These are phyloP conservation scores for Marcusenius ussheri DNA, from an alignment of 2,113 vertebrate species.

Conservation along the genomic window DNA sequence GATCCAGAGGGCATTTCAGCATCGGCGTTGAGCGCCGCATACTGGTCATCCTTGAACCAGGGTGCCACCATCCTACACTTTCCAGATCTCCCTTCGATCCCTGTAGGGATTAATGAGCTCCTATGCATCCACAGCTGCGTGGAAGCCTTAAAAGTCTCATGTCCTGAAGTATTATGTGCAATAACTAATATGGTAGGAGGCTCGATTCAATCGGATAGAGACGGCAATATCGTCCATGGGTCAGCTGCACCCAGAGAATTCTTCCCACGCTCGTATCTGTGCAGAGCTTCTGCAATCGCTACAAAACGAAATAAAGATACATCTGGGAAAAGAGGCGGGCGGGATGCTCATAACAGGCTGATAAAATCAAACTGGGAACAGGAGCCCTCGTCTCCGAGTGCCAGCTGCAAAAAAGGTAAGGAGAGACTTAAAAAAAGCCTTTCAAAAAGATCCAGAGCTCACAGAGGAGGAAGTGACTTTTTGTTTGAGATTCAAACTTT, in stretches of 20 bases:
- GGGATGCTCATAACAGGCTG: not conserved
- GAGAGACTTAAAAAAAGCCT: not conserved
- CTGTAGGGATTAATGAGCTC: not conserved
- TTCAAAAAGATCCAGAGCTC: not conserved
- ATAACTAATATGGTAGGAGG: not conserved
- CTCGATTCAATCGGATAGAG: not conserved
- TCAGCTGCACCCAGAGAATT: not conserved
- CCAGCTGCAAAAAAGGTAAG: not conserved
- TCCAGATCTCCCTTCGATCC: not conserved
- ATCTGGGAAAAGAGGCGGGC: not conserved
- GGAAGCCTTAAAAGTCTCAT: not conserved
- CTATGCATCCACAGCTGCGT: not conserved
- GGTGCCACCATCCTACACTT: not conserved
- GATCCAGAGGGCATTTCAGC: not conserved
- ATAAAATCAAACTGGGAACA: not conserved
- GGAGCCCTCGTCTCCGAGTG: not conserved
- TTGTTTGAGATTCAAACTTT: not conserved
- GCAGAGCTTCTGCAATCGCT: not conserved
- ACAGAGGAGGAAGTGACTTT: not conserved
- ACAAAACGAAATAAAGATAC: not conserved
- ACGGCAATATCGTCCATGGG: not conserved
- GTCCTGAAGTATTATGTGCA: not conserved
- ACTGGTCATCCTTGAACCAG: not conserved
- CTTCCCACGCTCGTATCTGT: not conserved
- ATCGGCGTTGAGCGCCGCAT: not conserved